phyloP scores from a whole-genome alignment of 2,888 invertebrate genomes.

The Rhingia campestris region DNA sequence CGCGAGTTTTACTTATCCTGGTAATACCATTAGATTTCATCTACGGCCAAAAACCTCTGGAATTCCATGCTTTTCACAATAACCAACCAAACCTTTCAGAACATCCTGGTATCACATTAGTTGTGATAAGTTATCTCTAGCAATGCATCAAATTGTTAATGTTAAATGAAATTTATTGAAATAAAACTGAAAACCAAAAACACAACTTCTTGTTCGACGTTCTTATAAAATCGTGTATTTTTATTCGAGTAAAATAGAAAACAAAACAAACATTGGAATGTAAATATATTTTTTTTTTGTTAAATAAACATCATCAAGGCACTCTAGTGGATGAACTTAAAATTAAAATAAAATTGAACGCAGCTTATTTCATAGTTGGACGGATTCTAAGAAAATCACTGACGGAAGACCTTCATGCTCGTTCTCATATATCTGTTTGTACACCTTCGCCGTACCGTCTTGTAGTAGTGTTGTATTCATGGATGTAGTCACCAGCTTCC shows the following conservation, averaged over 20 bases:
- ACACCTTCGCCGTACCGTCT: conserved; percentile 85
- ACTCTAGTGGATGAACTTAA: conserved; percentile 52
- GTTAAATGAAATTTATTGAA: conserved; percentile 19
- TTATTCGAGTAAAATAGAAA: conserved; percentile 44
- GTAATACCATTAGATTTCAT: no score
- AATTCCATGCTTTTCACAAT: no score
- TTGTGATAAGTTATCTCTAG: neutral
- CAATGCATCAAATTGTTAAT: conserved; percentile 21
- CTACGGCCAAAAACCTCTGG: no score
- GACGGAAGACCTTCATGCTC: conserved; percentile 20
- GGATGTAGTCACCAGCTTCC: conserved; percentile 86
- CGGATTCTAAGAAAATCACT: conserved; percentile 60
- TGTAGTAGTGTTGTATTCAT: conserved; percentile 78
- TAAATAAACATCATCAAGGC: conserved; percentile 42
- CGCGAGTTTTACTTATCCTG: no score
- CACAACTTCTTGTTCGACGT: neutral
- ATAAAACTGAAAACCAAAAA: conserved; percentile 20
- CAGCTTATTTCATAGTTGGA: conserved; percentile 44
- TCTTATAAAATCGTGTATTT: conserved; percentile 55
- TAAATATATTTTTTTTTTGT: conserved; percentile 7
- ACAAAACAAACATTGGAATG: conserved; percentile 51
- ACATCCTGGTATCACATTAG: neutral
- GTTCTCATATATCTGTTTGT: conserved; percentile 88
- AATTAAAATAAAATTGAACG: conserved; percentile 22
- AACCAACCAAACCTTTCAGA: no score